Conservation (phyloP, 2,888 invertebrate genomes). For the Eilema depressum region DNA sequence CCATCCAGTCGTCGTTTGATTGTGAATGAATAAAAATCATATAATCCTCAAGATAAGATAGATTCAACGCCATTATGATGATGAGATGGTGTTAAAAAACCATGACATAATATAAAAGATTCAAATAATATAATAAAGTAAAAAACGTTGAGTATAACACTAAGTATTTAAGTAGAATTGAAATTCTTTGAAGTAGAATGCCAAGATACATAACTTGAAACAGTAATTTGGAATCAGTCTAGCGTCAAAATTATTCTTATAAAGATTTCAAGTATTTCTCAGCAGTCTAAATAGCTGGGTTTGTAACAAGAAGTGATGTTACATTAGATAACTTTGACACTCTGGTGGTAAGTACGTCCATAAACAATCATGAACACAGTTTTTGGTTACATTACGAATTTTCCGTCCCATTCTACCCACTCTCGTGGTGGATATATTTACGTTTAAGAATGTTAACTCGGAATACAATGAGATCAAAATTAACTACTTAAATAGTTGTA, state of each 20-base stretch:
- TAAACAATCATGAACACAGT: not conserved
- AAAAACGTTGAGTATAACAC: too few relatives aligned
- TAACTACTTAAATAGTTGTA: too few relatives aligned
- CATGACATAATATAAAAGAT: too few relatives aligned
- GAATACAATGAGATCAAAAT: too few relatives aligned
- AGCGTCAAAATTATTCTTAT: conserved; percentile 30
- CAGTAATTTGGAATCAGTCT: conserved; percentile 36
- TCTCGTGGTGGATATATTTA: not conserved
- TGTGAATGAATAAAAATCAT: too few relatives aligned
- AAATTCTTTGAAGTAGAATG: not conserved
- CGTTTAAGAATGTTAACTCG: too few relatives aligned
- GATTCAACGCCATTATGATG: too few relatives aligned
- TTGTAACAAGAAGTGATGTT: not conserved
- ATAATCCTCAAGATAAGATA: too few relatives aligned
- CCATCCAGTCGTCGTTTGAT: too few relatives aligned
- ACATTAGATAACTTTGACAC: not conserved
- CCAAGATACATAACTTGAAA: not conserved
- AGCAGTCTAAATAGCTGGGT: conserved; percentile 4
- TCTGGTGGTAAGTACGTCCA: not conserved
- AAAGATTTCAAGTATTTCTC: conserved; percentile 27
- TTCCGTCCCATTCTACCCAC: not conserved
- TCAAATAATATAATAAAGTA: too few relatives aligned
- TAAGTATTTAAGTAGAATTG: not conserved
- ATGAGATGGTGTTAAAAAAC: too few relatives aligned
- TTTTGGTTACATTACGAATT: not conserved